Evolutionary conservation across 2,113 vertebrate species (phyloP).

Genomic region (Cyanoderma ruficeps): DNA sequence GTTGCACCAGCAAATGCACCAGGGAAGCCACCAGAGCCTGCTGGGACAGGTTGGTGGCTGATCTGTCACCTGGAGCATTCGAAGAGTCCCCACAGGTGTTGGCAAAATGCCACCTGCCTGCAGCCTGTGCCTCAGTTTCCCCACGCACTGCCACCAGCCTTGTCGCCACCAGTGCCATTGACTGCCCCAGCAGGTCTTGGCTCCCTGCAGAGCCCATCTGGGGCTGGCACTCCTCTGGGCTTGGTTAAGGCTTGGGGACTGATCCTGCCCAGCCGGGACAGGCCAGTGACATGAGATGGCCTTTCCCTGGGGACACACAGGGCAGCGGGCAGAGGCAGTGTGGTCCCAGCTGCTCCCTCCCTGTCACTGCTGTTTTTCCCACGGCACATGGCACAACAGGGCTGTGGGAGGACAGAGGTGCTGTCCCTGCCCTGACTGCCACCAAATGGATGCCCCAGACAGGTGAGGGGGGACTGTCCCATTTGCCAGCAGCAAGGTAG

Average conservation of each 20-base stretch:
- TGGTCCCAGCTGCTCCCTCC: background rate
- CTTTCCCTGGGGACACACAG: background rate
- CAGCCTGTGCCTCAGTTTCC: background rate
- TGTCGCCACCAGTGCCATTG: rapidly evolving
- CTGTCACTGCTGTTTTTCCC: background rate
- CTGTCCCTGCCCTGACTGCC: background rate
- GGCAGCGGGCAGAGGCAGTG: background rate
- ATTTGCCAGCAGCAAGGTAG: background rate
- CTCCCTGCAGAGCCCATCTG: background rate
- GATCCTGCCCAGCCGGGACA: background rate
- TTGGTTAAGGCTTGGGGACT: background rate
- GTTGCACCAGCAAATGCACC: background rate
- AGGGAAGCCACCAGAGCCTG: rapidly evolving
- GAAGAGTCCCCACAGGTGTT: background rate
- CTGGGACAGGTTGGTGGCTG: background rate
- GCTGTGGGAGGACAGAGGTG: background rate
- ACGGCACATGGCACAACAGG: background rate
- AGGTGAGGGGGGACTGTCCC: background rate
- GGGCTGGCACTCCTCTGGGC: background rate
- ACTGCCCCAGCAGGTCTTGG: background rate
- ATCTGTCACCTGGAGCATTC: background rate
- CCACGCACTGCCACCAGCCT: background rate
- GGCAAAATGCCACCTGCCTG: background rate
- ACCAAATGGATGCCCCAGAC: background rate
- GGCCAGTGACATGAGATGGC: background rate